phyloP scores from a whole-genome alignment of 2,888 invertebrate genomes.

The Pandemis heparana region DNA sequence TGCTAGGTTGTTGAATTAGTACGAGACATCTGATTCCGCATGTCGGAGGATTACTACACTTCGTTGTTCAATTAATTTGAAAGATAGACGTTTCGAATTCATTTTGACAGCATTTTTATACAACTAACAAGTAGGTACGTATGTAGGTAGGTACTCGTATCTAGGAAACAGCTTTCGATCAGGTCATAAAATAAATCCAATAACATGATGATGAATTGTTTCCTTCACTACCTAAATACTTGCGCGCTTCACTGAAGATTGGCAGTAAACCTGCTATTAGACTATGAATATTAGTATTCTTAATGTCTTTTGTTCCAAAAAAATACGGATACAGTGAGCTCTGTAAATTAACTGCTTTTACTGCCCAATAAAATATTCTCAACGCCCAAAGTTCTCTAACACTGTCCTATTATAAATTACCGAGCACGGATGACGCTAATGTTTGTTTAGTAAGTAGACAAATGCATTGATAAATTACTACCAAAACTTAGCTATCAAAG shows the following conservation, averaged over 20 bases:
- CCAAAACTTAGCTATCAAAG: slow-evolving; percentile 66
- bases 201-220: neutral
- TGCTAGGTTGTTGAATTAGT: slow-evolving; percentile 53
- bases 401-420: slow-evolving; percentile 50
- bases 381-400: slow-evolving; percentile 34
- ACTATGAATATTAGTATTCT: too few species aligned
- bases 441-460: slow-evolving; percentile 57
- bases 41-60: neutral
- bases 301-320: slow-evolving; percentile 4
- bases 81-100: neutral
- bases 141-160: neutral
- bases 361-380: slow-evolving; percentile 42
- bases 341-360: slow-evolving; percentile 41
- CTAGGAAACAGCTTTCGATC: neutral
- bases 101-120: neutral
- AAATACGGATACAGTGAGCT: slow-evolving; percentile 11
- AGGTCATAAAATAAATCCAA: neutral
- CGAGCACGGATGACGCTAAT: slow-evolving; percentile 52
- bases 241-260: neutral
- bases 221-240: neutral
- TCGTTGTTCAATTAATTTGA: slow-evolving; percentile 3
- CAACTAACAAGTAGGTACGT: neutral
- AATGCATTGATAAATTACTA: slow-evolving; percentile 66
- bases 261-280: too few species aligned
- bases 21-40: slow-evolving; percentile 15